Evolutionary conservation across 30 jellyfish, hydroid and myxozoan genomes (phyloP).

Genomic region (Hydractinia symbiolongicarpus): DNA sequence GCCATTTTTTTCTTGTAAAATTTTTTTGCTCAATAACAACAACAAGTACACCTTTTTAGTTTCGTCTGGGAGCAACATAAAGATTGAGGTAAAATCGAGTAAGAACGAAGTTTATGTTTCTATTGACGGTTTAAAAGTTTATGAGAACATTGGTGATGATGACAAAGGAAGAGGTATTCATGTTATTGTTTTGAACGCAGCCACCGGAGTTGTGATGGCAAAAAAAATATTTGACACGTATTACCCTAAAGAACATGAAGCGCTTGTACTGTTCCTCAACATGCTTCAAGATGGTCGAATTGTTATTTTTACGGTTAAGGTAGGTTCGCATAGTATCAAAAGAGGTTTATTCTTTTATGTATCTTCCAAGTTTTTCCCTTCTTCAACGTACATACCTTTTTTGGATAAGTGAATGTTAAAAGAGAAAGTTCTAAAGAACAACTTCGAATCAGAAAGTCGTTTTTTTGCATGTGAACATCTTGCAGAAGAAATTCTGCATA

Average conservation of each 20-base stretch:
- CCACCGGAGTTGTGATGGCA: slow-evolving; percentile 85
- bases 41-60: not conserved
- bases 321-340: not conserved
- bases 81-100: slow-evolving; percentile 81
- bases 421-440: no score
- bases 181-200: slow-evolving; percentile 76
- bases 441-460: no score
- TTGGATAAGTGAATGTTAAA: no score
- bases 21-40: no score
- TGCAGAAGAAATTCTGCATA: no score
- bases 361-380: no score
- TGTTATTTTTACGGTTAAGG: slow-evolving; percentile 74
- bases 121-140: slow-evolving; percentile 78
- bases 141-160: slow-evolving; percentile 62
- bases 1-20: not conserved
- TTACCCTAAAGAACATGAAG: slow-evolving; percentile 72
- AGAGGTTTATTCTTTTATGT: no score
- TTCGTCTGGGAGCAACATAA: not conserved
- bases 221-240: slow-evolving; percentile 83
- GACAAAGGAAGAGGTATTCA: slow-evolving; percentile 74
- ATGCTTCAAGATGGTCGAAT: slow-evolving; percentile 89
- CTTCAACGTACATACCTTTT: no score
- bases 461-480: no score
- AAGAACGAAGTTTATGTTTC: slow-evolving; percentile 80
- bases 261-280: slow-evolving; percentile 73